These are phyloP conservation scores for Urocyon cinereoargenteus DNA, from an alignment of 2,797 vertebrate genomes.

Conservation along the genomic window DNA sequence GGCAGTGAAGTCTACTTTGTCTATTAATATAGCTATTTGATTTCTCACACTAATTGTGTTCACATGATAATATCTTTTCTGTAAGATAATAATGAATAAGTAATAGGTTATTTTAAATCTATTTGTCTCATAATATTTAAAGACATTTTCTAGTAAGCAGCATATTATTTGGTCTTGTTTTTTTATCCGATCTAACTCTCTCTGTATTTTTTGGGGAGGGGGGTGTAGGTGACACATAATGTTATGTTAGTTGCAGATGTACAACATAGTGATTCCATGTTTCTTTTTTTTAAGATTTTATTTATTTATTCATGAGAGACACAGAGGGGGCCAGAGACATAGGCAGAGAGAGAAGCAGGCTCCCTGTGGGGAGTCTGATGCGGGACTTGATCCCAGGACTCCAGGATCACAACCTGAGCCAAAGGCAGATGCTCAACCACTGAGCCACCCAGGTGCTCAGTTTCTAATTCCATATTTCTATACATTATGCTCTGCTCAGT, in stretches of 20 bases:
- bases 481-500: not conserved
- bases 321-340: too few species aligned
- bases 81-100: slow-evolving; percentile 1
- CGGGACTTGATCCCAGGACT: too few species aligned
- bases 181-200: not conserved
- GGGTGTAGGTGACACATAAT: too few species aligned
- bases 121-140: slow-evolving; percentile 34
- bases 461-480: not conserved
- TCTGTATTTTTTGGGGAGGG: not conserved
- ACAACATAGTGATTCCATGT: not conserved
- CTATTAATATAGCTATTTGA: slow-evolving; percentile 26
- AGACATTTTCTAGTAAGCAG: slow-evolving; percentile 23
- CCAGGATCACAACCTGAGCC: too few species aligned
- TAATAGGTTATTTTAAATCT: slow-evolving; percentile 61
- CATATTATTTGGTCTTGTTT: slow-evolving; percentile 5
- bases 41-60: slow-evolving; percentile 20
- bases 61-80: slow-evolving; percentile 22
- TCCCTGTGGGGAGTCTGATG: too few species aligned
- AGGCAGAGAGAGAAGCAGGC: too few species aligned
- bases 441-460: too few species aligned
- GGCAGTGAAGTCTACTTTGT: slow-evolving; percentile 10
- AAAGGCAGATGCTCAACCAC: too few species aligned
- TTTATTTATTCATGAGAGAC: too few species aligned
- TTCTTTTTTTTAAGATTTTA: too few species aligned
- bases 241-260: not conserved